Percentiles rank a stretch among this genome's conserved stretches.
phyloP scores from a whole-genome alignment of 2,888 invertebrate species.

The Lithosia quadra region DNA sequence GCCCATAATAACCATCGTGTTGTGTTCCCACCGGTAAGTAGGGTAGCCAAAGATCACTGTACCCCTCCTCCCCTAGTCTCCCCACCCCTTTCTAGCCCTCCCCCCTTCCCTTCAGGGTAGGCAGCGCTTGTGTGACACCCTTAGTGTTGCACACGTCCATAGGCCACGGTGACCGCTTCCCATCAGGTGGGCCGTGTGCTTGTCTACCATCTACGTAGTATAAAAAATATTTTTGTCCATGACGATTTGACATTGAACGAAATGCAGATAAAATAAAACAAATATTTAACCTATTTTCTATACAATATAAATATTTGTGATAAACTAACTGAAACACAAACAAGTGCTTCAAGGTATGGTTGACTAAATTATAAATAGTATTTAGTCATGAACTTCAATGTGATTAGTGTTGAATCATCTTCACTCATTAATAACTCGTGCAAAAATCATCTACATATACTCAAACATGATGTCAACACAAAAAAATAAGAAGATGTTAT shows the following conservation, averaged over 20 bases:
- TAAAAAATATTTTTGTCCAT: conserved; percentile 1
- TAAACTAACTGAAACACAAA: not conserved
- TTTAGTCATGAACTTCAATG: not conserved
- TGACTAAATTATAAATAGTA: not conserved
- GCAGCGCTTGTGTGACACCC: no score
- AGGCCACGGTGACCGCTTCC: no score
- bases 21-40: no score
- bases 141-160: no score
- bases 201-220: no score
- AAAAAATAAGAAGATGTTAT: conserved; percentile 64
- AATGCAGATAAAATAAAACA: not conserved
- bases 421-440: conserved; percentile 44
- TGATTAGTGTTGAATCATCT: conserved; percentile 50
- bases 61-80: no score
- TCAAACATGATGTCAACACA: conserved; percentile 61
- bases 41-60: no score
- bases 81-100: no score
- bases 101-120: no score
- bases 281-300: not conserved
- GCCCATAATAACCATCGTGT: no score
- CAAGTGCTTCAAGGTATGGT: not conserved
- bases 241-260: conserved; percentile 13
- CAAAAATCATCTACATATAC: conserved; percentile 45
- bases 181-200: no score
- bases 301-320: not conserved